Evolutionary conservation across 2,797 vertebrate species (phyloP), one percentile per base, ranked within the genome.

Genomic region (Coregonus ussuriensis): DNA sequence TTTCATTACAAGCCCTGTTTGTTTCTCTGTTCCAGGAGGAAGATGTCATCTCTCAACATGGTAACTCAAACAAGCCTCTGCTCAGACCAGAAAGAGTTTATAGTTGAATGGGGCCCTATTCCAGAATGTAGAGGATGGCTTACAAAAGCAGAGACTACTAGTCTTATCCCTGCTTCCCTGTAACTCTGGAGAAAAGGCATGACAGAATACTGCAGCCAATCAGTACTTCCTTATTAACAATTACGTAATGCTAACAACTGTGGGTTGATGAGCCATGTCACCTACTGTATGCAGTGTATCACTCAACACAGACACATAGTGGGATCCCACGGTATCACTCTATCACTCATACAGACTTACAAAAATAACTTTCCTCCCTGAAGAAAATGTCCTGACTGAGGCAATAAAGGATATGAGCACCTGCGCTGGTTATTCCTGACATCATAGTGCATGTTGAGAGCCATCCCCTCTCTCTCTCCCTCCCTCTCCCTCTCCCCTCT

Each of bases 1-100:
- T 84, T 82, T 84, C 74, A 77, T 85, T 81, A 77, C 35, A 78
- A 65, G 74, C 77, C 80, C 77, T 79, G 54, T 77, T 75, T 74
- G 68, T 82, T 85, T 84, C 85, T 77, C 79, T 87, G 69, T 65
- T 67, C 15, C 82, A 87, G 71, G 81, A 86, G 88, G 84, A 85
- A 82, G 83, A 73, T 62, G 72, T 86, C 80, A 84, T 77, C 80
- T 90, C 79, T 86, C 81, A 75, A 87, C 88, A 88, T 82, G 87
- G 83, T 85, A 83, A 84, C 83, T 91, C 88, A 90, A 88, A 79
- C 80, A 81, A 69, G 81, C 82, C 78, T 70, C 71, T 81, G 81
- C 86, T 84, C 85, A 77, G 75, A 52, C 68, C 75, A 82, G 82
- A 86, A 76, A 82, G 77, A 81, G 79, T 75, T 88, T 75, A 86